Conservation (phyloP, 2,113 vertebrate genomes). For the Gobiocypris rarus region DNA sequence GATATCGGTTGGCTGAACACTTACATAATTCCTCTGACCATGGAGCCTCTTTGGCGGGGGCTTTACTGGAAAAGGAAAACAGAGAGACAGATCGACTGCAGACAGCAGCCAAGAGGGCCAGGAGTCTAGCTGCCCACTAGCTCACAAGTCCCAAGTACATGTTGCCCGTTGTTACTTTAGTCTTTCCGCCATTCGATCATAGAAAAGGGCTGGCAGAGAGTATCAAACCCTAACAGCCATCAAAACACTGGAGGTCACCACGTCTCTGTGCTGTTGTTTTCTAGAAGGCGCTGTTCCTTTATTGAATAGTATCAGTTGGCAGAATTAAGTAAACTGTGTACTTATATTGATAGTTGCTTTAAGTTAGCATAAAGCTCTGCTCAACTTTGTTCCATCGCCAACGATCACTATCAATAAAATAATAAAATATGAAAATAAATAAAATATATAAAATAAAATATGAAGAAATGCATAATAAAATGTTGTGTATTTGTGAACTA, state of each 20-base stretch:
- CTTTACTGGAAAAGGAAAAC: not conserved
- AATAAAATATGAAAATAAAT: no score
- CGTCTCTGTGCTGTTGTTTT: not conserved
- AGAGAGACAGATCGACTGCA: constrained; percentile 16
- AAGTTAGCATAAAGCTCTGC: not conserved
- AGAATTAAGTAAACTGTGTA: not conserved
- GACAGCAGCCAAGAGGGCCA: constrained; percentile 5
- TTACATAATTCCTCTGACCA: constrained; percentile 9
- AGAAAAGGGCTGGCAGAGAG: not conserved
- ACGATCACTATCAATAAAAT: no score
- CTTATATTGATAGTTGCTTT: not conserved
- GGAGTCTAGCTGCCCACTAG: not conserved
- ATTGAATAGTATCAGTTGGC: not conserved
- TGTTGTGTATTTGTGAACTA: not conserved
- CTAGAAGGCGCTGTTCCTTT: not conserved
- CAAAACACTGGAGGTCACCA: constrained; percentile 25
- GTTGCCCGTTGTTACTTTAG: not conserved
- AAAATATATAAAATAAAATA: not conserved
- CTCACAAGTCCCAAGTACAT: not conserved
- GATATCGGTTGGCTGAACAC: constrained; percentile 17
- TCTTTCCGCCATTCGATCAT: constrained; percentile 11
- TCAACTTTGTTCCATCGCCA: not conserved
- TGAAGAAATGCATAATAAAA: not conserved
- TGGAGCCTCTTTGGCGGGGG: not conserved
- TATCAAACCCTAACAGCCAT: constrained; percentile 19